Evolutionary conservation across 1,140 invertebrate genomes (phyloP), one percentile per base, ranked within the genome.

Genomic region (Ylistrum balloti): DNA sequence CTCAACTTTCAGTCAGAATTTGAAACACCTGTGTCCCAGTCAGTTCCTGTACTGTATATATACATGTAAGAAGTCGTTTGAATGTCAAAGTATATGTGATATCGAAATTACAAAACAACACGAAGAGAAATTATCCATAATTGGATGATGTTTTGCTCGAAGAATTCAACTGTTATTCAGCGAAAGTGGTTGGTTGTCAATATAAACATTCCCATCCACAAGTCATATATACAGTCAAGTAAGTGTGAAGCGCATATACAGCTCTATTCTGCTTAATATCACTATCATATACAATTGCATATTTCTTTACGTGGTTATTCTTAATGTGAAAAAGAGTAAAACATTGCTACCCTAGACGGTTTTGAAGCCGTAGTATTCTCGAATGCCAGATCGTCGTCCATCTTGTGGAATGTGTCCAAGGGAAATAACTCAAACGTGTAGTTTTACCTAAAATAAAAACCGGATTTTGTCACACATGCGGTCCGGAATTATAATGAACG

Each of bases 391-490:
- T 86, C 88, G 33, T 89, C 85, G 17, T 86, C 74, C 88, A 89
- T 89, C 86, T 86, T 48, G 35, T 7, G 88, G 88, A 89, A 89
- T 89, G 88, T 89, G 88, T 89, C 41, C 48, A 89, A 86, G 88
- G 88, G 85, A 89, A 33, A 38, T 48, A 86, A 89, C 88, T 86
- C 3, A 10, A 5, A 17, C 0, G n/a, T 0, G 22, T 11, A 86
- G 2, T 85, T 85, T 15, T 22, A 48, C 17, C n/a, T 85, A 89
- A 33, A 41, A 33, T 38, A 17, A 86, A 86, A 48, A 38, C 88
- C 32, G 34, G 20, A 28, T 34, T 38, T 38, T 85, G 33, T n/a
- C n/a, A n/a, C n/a, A 56, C 5, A 22, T 38, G 35, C 13, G 15
- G 34, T 85, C 88, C 56, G 88, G 85, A 38, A 87, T 32, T 87